Base-by-base conservation (phyloP, 2,888 invertebrate genomes). In the Strigamia crassipes region DNA sequence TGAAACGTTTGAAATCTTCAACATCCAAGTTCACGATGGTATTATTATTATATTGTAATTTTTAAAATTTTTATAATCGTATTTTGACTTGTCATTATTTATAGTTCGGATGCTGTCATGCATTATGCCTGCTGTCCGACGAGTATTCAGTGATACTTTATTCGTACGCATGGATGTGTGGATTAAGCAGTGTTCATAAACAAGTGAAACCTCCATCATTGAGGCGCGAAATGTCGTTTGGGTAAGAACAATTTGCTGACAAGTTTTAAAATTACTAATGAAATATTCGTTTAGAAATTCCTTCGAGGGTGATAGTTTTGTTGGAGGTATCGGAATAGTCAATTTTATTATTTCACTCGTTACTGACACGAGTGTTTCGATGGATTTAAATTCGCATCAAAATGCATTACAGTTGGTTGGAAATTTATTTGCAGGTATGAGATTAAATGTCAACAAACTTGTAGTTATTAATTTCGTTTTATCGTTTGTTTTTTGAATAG, bases 21-120 rank as follows among this genome's bases (percentile, higher is more conserved):
- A 90, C 91, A 83, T 92, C 92, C 80, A 94, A 92, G 88, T 89
- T 91, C 88, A 90, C 92, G 85, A 90, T 92, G 86, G 93, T 93
- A 87, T 91, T 89, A n/a, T 18, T 78, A 0, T 78, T 23, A 27
- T 27, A 5, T 78, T 78, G 3, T 13, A 13, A 13, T 21, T 12
- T 78, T n/a, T 78, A 31, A 27, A 4, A 9, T 21, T 1, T 13
- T 23, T 13, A 15, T 78, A n/a, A 78, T 42, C 18, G 27, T 1
- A 27, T 27, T 27, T 27, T 27, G 27, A 27, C 3, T 27, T 27
- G 3, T 3, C 27, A 3, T 41, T 84, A 84, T 61, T 89, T 87
- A 83, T 85, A 92, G 90, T 90, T 89, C 85, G 93, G 93, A 0
- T 92, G 91, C 85, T 90, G 91, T 85, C 91, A 94, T 87, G 91